Base-by-base conservation (phyloP, 2,888 invertebrate genomes). In the Erynnis tages region DNA sequence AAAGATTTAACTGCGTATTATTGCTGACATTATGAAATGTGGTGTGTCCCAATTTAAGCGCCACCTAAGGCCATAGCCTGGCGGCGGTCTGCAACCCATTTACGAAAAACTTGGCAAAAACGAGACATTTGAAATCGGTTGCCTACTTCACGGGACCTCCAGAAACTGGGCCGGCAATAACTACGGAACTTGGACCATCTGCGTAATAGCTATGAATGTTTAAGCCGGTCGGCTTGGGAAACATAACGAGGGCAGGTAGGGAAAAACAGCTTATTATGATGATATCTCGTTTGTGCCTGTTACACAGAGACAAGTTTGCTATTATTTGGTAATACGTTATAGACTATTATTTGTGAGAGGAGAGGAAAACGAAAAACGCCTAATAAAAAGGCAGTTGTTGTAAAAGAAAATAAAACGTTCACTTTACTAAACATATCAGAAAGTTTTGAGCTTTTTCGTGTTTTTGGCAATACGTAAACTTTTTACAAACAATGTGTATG, bases 151-250 rank as follows among this genome's bases (percentile, higher is more conserved):
- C 45, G 27, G 40, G 10, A 6, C 38, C 13, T 14, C 38, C 13
- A 21, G 44, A 19, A 23, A 45, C 34, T 16, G 14, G 45, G 29
- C 21, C 29, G 35, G 4, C 23, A 14, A 34, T 30, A 50, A 46
- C 44, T 30, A 38, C 21, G 14, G 44, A 53, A 53, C 30, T 48
- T 41, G 19, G 25, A 29, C 34, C 10, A 52, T 52, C 44, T 34
- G 7, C 21, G 44, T 32, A 44, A 48, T 53, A 34, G 35, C 50
- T 47, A 32, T 34, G 27, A 56, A 43, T 35, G 41, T 37, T 30
- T 25, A 17, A 25, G n/a, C 4, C 16, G 7, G n/a, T 8, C 11
- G 2, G 5, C 43, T 11, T 4, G 17, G 10, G 16, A 30, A 8
- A 11, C 2, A 23, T 32, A 34, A 34, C 23, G 16, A 45, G 45